Evolutionary conservation across 1,140 invertebrate species (phyloP).

Genomic region (Rhyzopertha dominica): DNA sequence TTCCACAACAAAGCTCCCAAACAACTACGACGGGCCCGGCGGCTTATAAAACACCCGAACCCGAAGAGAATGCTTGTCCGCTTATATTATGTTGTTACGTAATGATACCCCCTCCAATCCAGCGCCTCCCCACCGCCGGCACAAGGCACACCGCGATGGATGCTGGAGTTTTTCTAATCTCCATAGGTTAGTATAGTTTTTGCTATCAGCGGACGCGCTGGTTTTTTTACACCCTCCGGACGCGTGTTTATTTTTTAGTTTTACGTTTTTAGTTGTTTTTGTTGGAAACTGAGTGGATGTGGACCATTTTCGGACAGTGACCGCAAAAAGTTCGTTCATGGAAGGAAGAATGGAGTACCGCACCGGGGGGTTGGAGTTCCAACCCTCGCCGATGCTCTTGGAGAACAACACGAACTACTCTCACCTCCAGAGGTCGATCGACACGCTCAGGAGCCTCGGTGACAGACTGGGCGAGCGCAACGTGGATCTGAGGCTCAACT

Average conservation of each 20-base stretch:
- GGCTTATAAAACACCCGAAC: too few relatives aligned
- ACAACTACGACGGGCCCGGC: too few relatives aligned
- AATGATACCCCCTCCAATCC: slow-evolving; percentile 22
- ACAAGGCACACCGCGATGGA: slow-evolving; percentile 29
- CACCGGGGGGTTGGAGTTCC: slow-evolving; percentile 42
- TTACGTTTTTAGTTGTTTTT: slow-evolving; percentile 4
- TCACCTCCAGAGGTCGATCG: slow-evolving; percentile 63
- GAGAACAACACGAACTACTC: slow-evolving; percentile 50
- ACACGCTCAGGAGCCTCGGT: slow-evolving; percentile 54
- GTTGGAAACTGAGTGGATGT: not conserved
- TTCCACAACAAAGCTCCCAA: too few relatives aligned
- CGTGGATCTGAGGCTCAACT: slow-evolving; percentile 38
- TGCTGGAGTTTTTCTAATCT: slow-evolving; percentile 37
- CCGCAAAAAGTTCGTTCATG: slow-evolving; percentile 27
- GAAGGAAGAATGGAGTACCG: slow-evolving; percentile 43
- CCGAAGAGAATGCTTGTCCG: too few relatives aligned
- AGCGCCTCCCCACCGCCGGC: slow-evolving; percentile 18
- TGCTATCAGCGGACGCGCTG: slow-evolving; percentile 26
- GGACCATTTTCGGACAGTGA: not conserved
- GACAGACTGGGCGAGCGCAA: slow-evolving; percentile 40
- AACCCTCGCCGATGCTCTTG: slow-evolving; percentile 39
- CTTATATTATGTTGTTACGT: slow-evolving; percentile 33
- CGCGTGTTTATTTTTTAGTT: slow-evolving; percentile 27
- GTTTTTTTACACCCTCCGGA: slow-evolving; percentile 21
- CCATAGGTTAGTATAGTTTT: slow-evolving; percentile 36